A percentile compares a stretch with the other conserved stretches of the same genome.
Conservation (phyloP, 2,113 vertebrate genomes). For the Sciurus niger region DNA sequence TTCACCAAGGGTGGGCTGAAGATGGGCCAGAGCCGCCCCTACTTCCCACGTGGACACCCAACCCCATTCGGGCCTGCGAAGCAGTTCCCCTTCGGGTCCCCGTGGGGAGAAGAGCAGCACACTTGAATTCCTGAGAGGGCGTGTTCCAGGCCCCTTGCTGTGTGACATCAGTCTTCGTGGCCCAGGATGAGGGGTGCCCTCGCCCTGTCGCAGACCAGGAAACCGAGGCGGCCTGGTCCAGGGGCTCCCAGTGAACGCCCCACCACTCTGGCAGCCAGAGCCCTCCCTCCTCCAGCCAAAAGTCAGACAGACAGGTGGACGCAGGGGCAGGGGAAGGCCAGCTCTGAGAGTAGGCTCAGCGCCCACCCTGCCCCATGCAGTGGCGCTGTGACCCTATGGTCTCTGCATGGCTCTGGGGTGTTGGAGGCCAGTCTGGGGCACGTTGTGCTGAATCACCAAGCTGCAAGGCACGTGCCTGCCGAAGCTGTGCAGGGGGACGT, state of each 20-base stretch:
- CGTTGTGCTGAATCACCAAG: background rate
- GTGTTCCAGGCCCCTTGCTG: no score
- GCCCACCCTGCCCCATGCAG: background rate
- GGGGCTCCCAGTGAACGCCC: background rate
- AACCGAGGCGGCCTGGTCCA: background rate
- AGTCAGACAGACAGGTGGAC: background rate
- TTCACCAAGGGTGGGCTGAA: background rate
- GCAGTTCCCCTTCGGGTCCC: background rate
- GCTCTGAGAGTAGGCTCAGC: background rate
- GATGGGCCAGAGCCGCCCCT: no score
- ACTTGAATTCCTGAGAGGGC: accelerated
- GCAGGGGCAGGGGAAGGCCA: accelerated
- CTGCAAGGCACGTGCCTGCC: background rate
- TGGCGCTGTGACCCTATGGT: background rate
- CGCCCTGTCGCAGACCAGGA: background rate
- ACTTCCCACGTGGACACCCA: background rate
- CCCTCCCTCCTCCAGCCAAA: background rate
- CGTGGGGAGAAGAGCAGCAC: background rate
- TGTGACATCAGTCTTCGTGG: background rate
- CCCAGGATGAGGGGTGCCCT: accelerated
- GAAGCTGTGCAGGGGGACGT: background rate
- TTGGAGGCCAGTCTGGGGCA: background rate
- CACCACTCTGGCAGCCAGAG: accelerated
- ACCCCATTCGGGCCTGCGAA: background rate
- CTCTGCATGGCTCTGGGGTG: accelerated